A percentile compares a stretch with the other conserved stretches of the same genome.
These are phyloP conservation scores for Dione juno DNA, from an alignment of 2,888 invertebrate genomes.

Conservation along the genomic window DNA sequence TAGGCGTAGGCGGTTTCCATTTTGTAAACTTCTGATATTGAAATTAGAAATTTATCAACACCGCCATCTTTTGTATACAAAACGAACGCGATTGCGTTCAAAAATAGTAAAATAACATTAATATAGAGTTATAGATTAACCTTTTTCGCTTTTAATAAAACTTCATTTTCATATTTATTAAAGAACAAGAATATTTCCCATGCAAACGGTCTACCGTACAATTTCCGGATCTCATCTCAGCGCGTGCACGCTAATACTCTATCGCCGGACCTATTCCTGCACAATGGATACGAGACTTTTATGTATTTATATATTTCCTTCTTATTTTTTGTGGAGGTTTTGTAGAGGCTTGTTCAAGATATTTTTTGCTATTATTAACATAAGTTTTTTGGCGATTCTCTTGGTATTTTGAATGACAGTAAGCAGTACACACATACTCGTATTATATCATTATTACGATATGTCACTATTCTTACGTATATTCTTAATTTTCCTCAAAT, in stretches of 20 bases:
- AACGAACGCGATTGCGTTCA: no score
- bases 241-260: slow-evolving; percentile 3
- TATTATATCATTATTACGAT: no score
- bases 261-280: neutral
- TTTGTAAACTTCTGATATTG: no score
- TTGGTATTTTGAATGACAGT: no score
- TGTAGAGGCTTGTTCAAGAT: neutral
- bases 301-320: neutral
- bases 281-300: neutral
- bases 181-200: neutral
- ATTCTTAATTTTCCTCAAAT: no score
- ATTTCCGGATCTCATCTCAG: slow-evolving; percentile 10
- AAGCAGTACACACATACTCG: no score
- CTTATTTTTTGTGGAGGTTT: neutral
- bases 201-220: slow-evolving; percentile 1
- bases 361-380: no score
- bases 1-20: no score
- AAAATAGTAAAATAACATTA: neutral
- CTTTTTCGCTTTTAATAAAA: neutral
- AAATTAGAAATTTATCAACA: no score
- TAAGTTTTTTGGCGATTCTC: no score
- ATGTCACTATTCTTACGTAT: no score
- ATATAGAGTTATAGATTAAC: neutral
- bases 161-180: neutral
- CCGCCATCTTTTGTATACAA: no score